Evolutionary conservation across 2,888 invertebrate species (phyloP), one percentile per base, ranked within the genome.

Genomic region (Keiferia lycopersicella): DNA sequence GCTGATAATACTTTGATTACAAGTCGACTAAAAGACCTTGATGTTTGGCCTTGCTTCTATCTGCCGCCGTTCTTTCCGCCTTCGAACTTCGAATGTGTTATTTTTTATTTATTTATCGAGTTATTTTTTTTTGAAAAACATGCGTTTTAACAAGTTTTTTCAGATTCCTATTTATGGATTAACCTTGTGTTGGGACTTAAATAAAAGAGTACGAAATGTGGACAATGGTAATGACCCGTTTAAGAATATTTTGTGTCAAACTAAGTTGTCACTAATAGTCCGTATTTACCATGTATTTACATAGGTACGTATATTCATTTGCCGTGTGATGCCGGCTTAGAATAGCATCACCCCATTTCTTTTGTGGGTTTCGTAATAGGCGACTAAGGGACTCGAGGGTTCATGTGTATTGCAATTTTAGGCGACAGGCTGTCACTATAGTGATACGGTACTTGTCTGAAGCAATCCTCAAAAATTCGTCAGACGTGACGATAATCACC

Each of bases 21-120:
- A 12, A 34, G 60, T 63, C 62, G 39, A 38, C 22, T 72, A 71
- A 79, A 75, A 72, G 82, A 87, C 91, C 91, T 91, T 90, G 90
- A 78, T 68, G 80, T 66, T 68, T 87, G 88, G 87, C 91, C 91
- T 91, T 88, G 91, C 77, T 73, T 82, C 83, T 87, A 86, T 88
- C 87, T 86, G 84, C 83, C 86, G 86, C 79, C 88, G 87, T 82
- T 91, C 90, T 90, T 91, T 91, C 91, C 91, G 91, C 90, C 89
- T 91, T 88, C 84, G 85, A 81, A 86, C 87, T 87, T 88, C 81
- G 83, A 85, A 84, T 83, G 80, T 84, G 82, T 82, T 83, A 84
- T 86, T 86, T 85, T 84, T 82, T 61, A 61, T 61, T 45, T 61
- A 81, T 82, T 80, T 73, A 76, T 48, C 48, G 30, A 7, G 74